Conservation (phyloP, 2,888 invertebrate species). For the Rhamnusium bicolor region DNA sequence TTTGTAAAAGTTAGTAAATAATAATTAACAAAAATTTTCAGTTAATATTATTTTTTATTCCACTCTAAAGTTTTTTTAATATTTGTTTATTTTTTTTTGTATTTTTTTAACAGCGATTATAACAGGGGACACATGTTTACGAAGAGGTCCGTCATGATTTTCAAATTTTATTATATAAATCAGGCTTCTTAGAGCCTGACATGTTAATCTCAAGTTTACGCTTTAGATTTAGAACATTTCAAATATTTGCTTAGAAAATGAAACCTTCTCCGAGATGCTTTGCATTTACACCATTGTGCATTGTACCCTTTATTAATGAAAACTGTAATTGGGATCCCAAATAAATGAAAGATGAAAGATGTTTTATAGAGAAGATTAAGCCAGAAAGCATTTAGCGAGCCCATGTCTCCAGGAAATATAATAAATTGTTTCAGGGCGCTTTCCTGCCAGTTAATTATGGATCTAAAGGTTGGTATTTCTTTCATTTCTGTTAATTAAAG, state of each 20-base stretch:
- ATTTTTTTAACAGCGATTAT: no score
- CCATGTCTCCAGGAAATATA: conserved; percentile 7
- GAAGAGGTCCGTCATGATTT: no score
- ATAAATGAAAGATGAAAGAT: conserved; percentile 5
- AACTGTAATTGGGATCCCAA: conserved; percentile 5
- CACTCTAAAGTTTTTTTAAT: no score
- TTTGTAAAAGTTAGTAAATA: no score
- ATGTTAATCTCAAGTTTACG: not conserved
- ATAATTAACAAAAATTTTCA: no score
- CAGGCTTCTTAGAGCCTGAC: no score
- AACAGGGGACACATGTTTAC: no score
- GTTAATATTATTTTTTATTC: no score
- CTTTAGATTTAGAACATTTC: not conserved
- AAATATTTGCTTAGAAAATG: not conserved
- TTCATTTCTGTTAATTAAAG: not conserved
- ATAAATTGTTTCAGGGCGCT: not conserved
- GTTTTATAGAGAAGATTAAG: conserved; percentile 1
- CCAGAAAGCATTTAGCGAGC: conserved; percentile 4
- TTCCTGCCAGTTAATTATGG: not conserved
- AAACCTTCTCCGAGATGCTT: no score
- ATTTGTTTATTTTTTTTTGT: no score
- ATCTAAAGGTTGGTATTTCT: not conserved
- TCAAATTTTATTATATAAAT: no score
- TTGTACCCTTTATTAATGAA: conserved; percentile 14
- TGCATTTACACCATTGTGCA: not conserved